Base-by-base conservation (phyloP, 2,797 vertebrate species). In the Catharus ustulatus region DNA sequence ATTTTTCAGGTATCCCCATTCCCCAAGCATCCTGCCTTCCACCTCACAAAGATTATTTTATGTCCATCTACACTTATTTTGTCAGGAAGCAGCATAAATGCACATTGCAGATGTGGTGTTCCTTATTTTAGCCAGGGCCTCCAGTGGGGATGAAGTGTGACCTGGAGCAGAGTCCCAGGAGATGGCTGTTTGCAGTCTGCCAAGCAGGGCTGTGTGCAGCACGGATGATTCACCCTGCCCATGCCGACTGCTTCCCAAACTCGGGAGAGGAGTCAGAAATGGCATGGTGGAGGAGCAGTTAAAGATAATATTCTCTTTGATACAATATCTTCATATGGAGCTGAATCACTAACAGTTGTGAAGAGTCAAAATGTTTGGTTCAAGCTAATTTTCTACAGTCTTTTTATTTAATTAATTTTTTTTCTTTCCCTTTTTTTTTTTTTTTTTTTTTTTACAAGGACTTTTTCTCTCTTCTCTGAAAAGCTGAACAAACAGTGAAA, bases 91-190 rank as follows among this genome's bases (percentile, higher is more conserved):
- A 83, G 61, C 90, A 77, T 67, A 88, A 89, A 95, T 81, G 90
- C 57, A 84, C 43, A 55, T 86, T 94, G 87, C 96, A 96, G 94
- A 95, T 95, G 84, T 94, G 69, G 32, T 26, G 82, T 75, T 96
- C 58, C 95, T 94, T 97, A 94, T 89, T 97, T 96, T 96, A 96
- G 89, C 73, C 10, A 59, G 59, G 88, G 81, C 80, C 46, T 91
- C 78, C 45, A 57, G 61, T 18, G 73, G 64, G 57, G 45, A 38
- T 55, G 24, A 75, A 40, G 40, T 40, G 40, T 40, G 40, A 40
- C 40, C 42, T 34, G 84, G 63, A 93, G 72, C 51, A 3, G 36
- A 87, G 76, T 94, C 95, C 91, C 91, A 91, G 57, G 95, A 82
- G 96, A 88, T 10, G 54, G 27, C 5, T 84, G 74, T 4, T 38